Evolutionary conservation across 2,888 invertebrate genomes (phyloP), one percentile per base, ranked within the genome.

Genomic region (Anorthoa munda): DNA sequence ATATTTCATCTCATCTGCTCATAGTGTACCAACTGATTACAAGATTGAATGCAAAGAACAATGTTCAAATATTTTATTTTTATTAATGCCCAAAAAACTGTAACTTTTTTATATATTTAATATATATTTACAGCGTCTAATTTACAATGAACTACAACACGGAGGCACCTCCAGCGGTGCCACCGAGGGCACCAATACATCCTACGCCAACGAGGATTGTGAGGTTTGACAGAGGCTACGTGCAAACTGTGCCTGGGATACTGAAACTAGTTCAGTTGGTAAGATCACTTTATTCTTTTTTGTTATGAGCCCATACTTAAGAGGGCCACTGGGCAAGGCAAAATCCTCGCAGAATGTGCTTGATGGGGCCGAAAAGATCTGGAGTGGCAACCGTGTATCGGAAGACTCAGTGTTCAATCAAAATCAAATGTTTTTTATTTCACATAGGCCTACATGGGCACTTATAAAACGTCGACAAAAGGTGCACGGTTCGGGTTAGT

Each of bases 251-350:
- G 66, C 97, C 98, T 4, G 99, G 98, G 56, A 97, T 98, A 71
- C 90, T 98, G 23, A 98, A 98, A 96, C 91, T 97, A 76, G 97
- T 96, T 3, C 97, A 98, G 95, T 96, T 98, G 93, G 98, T 98
- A 96, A 97, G 97, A 65, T 53, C 5, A 17, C 12, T 26, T 4
- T 11, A 7, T 31, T 46, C 0, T 60, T 45, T 39, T 39, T 39
- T 23, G 7, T 23, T 23, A 23, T 55, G 7, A 55, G 23, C 15
- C 11, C 12, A n/a, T 51, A n/a, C 2, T 55, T 39, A 39, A 39
- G 39, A 9, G 39, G 39, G n/a, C n/a, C 39, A 39, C 9, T 39
- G 39, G 4, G 9, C 9, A 7, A 39, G 39, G 39, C 39, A 39
- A 9, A 39, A 1, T 39, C 39, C 39, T 39, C 4, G 39, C 1